These are phyloP conservation scores for Odobenus rosmarus DNA, from an alignment of 2,113 vertebrate genomes.

Conservation along the genomic window DNA sequence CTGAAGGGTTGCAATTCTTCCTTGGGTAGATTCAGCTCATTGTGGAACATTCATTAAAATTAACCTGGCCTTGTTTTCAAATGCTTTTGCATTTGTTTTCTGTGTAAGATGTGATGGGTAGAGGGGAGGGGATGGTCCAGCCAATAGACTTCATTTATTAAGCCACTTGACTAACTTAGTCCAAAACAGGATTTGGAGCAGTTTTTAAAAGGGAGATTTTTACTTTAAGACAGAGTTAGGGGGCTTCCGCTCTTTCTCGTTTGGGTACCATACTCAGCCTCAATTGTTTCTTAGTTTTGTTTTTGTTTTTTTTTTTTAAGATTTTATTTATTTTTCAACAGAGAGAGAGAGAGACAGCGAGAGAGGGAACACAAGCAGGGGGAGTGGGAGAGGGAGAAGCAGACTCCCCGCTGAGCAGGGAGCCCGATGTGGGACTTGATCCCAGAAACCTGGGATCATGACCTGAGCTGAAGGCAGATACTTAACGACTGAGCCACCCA, in stretches of 20 bases:
- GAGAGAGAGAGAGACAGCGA: too few species aligned
- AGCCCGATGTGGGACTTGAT: too few species aligned
- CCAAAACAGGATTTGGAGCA: conserved; percentile 21
- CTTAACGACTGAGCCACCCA: too few species aligned
- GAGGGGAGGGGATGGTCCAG: neutral
- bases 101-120: neutral
- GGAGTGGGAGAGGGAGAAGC: too few species aligned
- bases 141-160: neutral
- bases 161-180: neutral
- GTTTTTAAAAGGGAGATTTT: neutral
- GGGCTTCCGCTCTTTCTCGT: neutral
- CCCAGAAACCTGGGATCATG: too few species aligned
- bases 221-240: neutral
- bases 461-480: too few species aligned
- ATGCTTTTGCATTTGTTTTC: neutral
- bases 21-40: neutral
- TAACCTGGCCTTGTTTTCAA: neutral
- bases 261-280: neutral
- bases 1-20: conserved; percentile 47
- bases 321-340: too few species aligned
- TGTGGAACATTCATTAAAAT: conserved; percentile 18
- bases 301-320: too few species aligned
- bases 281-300: neutral
- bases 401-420: too few species aligned
- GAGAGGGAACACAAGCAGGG: too few species aligned